Evolutionary conservation across 2,888 invertebrate genomes (phyloP), one percentile per base, ranked within the genome.

Genomic region (Noctua fimbriata): DNA sequence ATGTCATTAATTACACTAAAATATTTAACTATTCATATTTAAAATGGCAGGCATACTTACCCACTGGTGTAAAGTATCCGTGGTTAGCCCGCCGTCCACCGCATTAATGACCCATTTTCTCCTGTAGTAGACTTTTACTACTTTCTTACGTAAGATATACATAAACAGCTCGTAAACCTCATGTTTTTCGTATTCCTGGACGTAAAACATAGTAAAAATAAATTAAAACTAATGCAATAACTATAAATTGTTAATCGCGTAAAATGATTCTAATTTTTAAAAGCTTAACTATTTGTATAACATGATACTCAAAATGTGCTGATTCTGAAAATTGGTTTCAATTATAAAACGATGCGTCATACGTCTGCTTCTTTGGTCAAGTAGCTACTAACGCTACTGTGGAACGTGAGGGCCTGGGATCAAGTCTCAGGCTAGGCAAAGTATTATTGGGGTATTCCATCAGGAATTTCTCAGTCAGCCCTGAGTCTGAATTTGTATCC

Each of bases 111-210:
- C 87, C 89, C 79, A 82, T 82, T 82, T 87, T 82, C 77, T 28
- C 49, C 60, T 47, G 65, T 58, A 41, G 32, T 21, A 44, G 44
- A 79, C 63, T 87, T 89, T 88, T 86, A 88, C 81, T 80, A 79
- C 89, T 76, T 66, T 87, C 60, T 89, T 89, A 73, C 88, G 86
- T 66, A 87, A 89, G 47, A 70, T 41, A 70, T 80, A 75, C 76
- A 88, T 89, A 89, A 89, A 89, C 89, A 88, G 86, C 44, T 88
- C 89, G 89, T 88, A 89, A 88, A 89, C 74, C 72, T 84, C 81
- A 87, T 77, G 85, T 85, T 70, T 78, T 85, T 87, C 81, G 72
- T 87, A 81, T 87, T 75, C 81, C 77, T 73, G 63, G 72, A 85
- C 85, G 75, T 24, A 49, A n/a, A 77, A 71, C 72, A 77, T 67